Conservation (phyloP, 2,888 invertebrate genomes). For the Lycophotia porphyrea region DNA sequence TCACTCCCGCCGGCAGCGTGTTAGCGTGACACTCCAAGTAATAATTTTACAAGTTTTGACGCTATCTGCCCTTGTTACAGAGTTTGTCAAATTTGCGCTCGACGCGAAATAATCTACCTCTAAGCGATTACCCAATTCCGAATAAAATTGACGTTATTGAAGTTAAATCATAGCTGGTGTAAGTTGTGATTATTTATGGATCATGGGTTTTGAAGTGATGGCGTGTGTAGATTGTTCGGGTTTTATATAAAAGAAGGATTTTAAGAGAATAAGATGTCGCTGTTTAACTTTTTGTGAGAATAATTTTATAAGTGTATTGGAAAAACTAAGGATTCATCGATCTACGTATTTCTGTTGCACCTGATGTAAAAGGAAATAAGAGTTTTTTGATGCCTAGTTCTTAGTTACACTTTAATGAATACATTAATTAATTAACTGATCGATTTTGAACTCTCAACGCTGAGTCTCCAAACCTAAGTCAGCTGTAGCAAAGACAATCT, state of each 20-base stretch:
- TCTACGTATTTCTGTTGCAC: too few relatives aligned
- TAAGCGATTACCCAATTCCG: constrained; percentile 48
- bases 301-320: neutral
- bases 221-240: neutral
- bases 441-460: neutral
- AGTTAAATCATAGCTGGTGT: constrained; percentile 35
- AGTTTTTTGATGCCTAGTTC: neutral
- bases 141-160: constrained; percentile 42
- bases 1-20: constrained; percentile 28
- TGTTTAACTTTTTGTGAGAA: neutral
- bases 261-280: neutral
- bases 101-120: constrained; percentile 59
- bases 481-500: too few relatives aligned
- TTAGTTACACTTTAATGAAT: neutral
- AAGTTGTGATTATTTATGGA: constrained; percentile 13
- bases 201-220: neutral
- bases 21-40: constrained; percentile 47
- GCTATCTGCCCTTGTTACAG: constrained; percentile 58
- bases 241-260: neutral
- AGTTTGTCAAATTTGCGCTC: constrained; percentile 63
- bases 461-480: too few relatives aligned
- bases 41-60: constrained; percentile 63
- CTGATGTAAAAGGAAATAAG: too few relatives aligned
- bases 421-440: neutral
- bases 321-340: neutral